phyloP scores from a whole-genome alignment of 2,888 invertebrate species.

The Ptychoptera contaminata region DNA sequence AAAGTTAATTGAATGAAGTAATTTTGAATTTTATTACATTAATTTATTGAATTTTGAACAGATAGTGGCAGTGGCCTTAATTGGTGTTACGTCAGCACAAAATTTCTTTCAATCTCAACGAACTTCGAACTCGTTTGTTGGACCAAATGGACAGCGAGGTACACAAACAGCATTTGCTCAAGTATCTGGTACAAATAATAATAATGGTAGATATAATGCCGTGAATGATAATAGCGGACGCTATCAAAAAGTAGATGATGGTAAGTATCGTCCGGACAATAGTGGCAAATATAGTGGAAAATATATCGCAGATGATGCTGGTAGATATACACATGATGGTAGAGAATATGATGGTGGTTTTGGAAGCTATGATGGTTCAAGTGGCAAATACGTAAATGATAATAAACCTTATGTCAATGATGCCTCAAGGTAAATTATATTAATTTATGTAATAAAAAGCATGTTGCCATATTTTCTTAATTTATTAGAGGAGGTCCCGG shows the following conservation, averaged over 20 bases:
- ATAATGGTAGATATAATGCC: conserved; percentile 21
- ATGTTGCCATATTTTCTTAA: not conserved
- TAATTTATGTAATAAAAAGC: not conserved
- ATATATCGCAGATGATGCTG: not conserved
- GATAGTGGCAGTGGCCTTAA: conserved; percentile 5
- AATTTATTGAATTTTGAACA: not conserved
- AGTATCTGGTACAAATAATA: too few species aligned
- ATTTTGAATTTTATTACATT: too few species aligned
- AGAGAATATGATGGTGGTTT: too few species aligned
- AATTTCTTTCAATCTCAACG: not conserved
- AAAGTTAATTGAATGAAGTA: too few species aligned
- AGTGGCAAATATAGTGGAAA: conserved; percentile 32
- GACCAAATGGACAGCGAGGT: too few species aligned
- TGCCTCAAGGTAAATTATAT: not conserved
- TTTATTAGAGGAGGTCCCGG: not conserved
- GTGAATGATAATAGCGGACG: conserved; percentile 25
- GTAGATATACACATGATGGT: too few species aligned
- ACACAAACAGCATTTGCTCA: too few species aligned
- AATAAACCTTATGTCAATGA: not conserved
- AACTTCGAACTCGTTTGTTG: too few species aligned
- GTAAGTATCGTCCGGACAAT: conserved; percentile 37
- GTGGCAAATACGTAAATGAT: too few species aligned
- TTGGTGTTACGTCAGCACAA: conserved; percentile 8
- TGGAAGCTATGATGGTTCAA: too few species aligned
- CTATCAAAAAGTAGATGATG: conserved; percentile 33